phyloP scores from a whole-genome alignment of 2,113 vertebrate species.

The Pterocles gutturalis region DNA sequence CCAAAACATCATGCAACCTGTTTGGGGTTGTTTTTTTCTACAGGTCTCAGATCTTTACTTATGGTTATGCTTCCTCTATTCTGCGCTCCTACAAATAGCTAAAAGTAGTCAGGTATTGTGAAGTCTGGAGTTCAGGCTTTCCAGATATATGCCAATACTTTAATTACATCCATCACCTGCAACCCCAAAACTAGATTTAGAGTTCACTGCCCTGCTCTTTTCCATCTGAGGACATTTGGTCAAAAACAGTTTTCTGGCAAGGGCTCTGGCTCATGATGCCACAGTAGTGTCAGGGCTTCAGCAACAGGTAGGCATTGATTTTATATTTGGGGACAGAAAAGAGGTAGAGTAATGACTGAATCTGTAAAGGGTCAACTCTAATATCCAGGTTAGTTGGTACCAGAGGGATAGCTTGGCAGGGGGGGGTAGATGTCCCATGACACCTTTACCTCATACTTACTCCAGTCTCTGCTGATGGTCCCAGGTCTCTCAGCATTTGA shows the following conservation, averaged over 20 bases:
- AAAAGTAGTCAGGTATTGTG: neutral
- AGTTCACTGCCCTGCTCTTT: neutral
- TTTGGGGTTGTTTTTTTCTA: neutral
- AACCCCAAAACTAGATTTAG: neutral
- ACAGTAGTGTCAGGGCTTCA: neutral
- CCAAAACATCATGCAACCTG: neutral
- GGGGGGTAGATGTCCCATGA: neutral
- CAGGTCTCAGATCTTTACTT: neutral
- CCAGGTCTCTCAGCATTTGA: rapidly evolving
- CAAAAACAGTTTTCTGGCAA: neutral
- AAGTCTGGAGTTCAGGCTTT: neutral
- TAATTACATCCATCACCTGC: neutral
- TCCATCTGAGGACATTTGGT: neutral
- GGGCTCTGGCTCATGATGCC: neutral
- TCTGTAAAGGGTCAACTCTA: neutral
- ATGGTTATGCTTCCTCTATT: neutral
- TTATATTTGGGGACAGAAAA: neutral
- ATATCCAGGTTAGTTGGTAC: neutral
- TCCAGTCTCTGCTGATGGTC: neutral
- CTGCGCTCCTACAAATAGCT: neutral
- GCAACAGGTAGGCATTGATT: neutral
- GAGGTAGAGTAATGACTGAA: neutral
- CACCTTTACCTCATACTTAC: neutral
- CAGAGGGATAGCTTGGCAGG: neutral
- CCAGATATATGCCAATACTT: neutral